Base-by-base conservation (phyloP, 2,888 invertebrate genomes). In the Hipparchia sbordonii region DNA sequence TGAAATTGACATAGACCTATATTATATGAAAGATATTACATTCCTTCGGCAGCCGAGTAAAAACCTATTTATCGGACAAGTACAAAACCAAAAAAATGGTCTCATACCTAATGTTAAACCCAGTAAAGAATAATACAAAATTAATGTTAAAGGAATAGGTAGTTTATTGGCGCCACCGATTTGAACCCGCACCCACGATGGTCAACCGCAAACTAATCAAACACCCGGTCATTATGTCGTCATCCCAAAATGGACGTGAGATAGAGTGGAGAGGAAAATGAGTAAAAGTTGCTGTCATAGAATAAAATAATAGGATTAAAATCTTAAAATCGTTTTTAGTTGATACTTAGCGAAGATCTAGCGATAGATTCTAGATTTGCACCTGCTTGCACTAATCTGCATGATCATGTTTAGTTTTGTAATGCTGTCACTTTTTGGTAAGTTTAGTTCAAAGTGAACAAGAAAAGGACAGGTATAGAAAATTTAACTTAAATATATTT, bases 201-300 rank as follows among this genome's bases (percentile, higher is more conserved):
- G 84, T 82, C 84, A 84, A 89, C 92, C 91, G 87, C 92, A 91
- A 92, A 90, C 89, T 91, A 92, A 93, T 93, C 93, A 91, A 87
- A 87, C 80, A 92, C 87, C 89, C 84, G 82, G 84, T 91, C 82
- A 92, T 93, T 93, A 93, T 85, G 81, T 85, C 87, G 83, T 89
- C 89, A 87, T 89, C 90, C 89, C 87, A 80, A 82, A 82, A 89
- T 88, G 82, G 84, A 83, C 71, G 81, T 82, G 84, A 85, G 84
- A 85, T 59, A 68, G 70, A 60, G 56, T 69, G 82, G 74, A 79
- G 71, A 80, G 82, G 82, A 81, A 85, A 83, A 81, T 81, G 80
- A 83, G 87, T 82, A 86, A 87, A 87, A 87, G 85, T 82, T 76
- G 76, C 73, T 45, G 69, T 60, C 69, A 76, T 61, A 72, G 70